A percentile compares a stretch with the other conserved stretches of the same genome.
These are phyloP conservation scores for Sycophila sp. DNA, from an alignment of 1,140 invertebrate species.

Conservation along the genomic window DNA sequence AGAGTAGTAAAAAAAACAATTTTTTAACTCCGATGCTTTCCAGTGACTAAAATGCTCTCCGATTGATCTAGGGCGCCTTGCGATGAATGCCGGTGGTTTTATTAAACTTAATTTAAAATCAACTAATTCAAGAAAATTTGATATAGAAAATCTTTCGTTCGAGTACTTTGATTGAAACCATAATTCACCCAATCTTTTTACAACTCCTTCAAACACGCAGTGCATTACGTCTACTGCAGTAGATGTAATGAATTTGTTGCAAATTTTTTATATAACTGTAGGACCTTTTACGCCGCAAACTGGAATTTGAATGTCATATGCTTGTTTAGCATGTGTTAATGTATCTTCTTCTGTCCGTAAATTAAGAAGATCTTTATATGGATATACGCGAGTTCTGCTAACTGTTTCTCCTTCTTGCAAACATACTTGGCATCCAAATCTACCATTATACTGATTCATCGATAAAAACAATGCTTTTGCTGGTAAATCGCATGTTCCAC, in stretches of 20 bases:
- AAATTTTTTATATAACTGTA: background rate
- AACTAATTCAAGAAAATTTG: background rate
- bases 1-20: too few relatives aligned
- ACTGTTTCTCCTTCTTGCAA: background rate
- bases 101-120: constrained; percentile 16
- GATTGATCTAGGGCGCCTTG: constrained; percentile 36
- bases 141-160: constrained; percentile 18
- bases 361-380: background rate
- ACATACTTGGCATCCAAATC: constrained; percentile 12
- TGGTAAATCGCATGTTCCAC: background rate
- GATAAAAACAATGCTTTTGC: constrained; percentile 5
- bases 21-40: constrained; percentile 39
- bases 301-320: background rate
- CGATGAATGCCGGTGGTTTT: constrained; percentile 33
- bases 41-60: constrained; percentile 35
- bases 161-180: constrained; percentile 7
- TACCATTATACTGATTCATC: constrained; percentile 11
- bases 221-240: constrained; percentile 10
- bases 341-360: background rate
- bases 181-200: background rate
- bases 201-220: background rate
- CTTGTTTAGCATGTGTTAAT: background rate
- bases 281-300: constrained; percentile 11
- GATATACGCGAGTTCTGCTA: background rate
- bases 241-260: constrained; percentile 23